phyloP scores from a whole-genome alignment of 64 coral and sea anemone species.

The Stylophora pistillata region DNA sequence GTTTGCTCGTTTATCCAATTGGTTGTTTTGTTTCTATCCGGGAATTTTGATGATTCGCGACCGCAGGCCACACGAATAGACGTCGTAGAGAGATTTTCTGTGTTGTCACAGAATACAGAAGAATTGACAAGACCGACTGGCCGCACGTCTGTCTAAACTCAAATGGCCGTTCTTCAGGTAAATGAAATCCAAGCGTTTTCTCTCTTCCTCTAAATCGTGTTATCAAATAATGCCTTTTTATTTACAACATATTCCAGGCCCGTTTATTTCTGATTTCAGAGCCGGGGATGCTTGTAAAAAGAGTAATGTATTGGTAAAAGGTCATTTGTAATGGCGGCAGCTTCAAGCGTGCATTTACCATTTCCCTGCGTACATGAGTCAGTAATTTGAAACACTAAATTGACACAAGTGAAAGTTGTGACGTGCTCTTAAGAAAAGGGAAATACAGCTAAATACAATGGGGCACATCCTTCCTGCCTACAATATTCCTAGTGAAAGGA shows the following conservation, averaged over 20 bases:
- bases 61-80: conserved; percentile 74
- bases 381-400: conserved; percentile 26
- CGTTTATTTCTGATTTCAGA: conserved; percentile 32
- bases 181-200: conserved; percentile 45
- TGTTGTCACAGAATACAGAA: conserved; percentile 54
- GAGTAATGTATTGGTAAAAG: conserved; percentile 48
- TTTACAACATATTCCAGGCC: conserved; percentile 18
- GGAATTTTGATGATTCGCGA: conserved; percentile 64
- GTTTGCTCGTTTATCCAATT: conserved; percentile 63
- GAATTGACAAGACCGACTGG: conserved; percentile 10
- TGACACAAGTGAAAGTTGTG: conserved; percentile 29
- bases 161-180: conserved; percentile 91
- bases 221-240: conserved; percentile 31
- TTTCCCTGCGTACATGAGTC: conserved; percentile 25
- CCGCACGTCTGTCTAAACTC: conserved; percentile 51
- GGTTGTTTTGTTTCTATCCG: conserved; percentile 62
- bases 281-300: not conserved
- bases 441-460: not conserved
- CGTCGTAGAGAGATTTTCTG: conserved; percentile 58
- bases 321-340: conserved; percentile 38
- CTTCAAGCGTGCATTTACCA: not conserved
- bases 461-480: conserved; percentile 8
- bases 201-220: conserved; percentile 28
- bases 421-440: conserved; percentile 1
- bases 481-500: conserved; percentile 33